A percentile compares a stretch with the other conserved stretches of the same genome.
Conservation (phyloP, 1,140 invertebrate species). For the Drosophila nigromelanica region DNA sequence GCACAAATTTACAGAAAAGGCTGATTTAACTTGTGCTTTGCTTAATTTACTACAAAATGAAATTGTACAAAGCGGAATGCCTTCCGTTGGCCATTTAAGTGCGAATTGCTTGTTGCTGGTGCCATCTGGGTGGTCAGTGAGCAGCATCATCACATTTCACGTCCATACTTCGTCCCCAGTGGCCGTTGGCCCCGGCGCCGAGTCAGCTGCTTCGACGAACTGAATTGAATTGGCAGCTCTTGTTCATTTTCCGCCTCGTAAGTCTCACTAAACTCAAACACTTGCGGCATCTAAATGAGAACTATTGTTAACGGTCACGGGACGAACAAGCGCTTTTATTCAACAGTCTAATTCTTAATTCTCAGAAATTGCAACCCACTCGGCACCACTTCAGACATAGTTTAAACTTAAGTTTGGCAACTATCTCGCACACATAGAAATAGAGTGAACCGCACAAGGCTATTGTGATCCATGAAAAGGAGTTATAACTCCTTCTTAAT, state of each 20-base stretch:
- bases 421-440: background rate
- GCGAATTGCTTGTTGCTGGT: conserved; percentile 50
- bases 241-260: conserved; percentile 67
- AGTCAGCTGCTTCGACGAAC: conserved; percentile 28
- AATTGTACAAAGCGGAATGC: conserved; percentile 54
- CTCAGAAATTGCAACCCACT: conserved; percentile 5
- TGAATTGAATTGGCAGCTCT: conserved; percentile 47
- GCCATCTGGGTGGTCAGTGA: conserved; percentile 37
- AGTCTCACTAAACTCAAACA: conserved; percentile 50
- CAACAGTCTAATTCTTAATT: conserved; percentile 54
- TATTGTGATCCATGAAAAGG: conserved; percentile 11
- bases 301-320: conserved; percentile 56
- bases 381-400: conserved; percentile 6
- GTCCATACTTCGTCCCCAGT: background rate
- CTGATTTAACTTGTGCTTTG: conserved; percentile 54
- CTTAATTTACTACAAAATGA: conserved; percentile 68
- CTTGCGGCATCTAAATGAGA: conserved; percentile 65
- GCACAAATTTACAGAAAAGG: conserved; percentile 52
- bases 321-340: conserved; percentile 50
- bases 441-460: background rate
- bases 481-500: conserved; percentile 11
- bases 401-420: conserved; percentile 44
- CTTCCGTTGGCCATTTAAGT: conserved; percentile 43
- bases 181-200: conserved; percentile 14
- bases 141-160: conserved; percentile 13